Evolutionary conservation across 2,113 vertebrate species (phyloP), one percentile per base, ranked within the genome.

Genomic region (Suncus etruscus): DNA sequence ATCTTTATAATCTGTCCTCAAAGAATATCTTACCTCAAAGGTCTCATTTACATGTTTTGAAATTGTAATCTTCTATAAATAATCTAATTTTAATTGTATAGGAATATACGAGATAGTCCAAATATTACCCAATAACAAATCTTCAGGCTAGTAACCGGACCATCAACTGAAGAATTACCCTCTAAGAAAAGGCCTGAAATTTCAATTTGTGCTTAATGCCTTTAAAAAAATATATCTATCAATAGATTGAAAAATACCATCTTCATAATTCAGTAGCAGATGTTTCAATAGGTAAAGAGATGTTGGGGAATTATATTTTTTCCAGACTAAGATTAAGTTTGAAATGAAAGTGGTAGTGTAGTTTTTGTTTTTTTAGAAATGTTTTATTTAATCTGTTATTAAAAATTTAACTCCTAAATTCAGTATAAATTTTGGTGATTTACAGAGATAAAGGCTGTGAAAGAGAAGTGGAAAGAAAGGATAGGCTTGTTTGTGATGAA

Each of bases 31-130:
- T 92, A 25, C 85, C 48, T 72, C 51, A 72, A 32, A 86, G 85
- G 24, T 86, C 75, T 89, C 80, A 69, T 76, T 86, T 63, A 80
- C 2, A 66, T 51, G 81, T 79, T 89, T 10, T 11, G 9, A 92
- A 94, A 85, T 68, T 83, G 47, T 76, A 77, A 3, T 1, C 58
- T 91, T 94, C 70, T 87, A n/a, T 92, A 77, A 86, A 92, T 77
- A 81, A 51, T 61, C 14, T 39, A 78, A 72, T 72, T 85, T 70
- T 47, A 88, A 51, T 80, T 12, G 32, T 75, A 45, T 11, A 81
- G 39, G 25, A 84, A 75, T 66, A 89, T 39, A 82, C 66, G 6
- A 65, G 10, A 66, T 86, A n/a, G 1, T 84, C 90, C 22, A 79
- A 72, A 75, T 89, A 82, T 89, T 79, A 24, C 58, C 58, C 31